Base-by-base conservation (phyloP, 1,140 invertebrate genomes). In the Formica exsecta region DNA sequence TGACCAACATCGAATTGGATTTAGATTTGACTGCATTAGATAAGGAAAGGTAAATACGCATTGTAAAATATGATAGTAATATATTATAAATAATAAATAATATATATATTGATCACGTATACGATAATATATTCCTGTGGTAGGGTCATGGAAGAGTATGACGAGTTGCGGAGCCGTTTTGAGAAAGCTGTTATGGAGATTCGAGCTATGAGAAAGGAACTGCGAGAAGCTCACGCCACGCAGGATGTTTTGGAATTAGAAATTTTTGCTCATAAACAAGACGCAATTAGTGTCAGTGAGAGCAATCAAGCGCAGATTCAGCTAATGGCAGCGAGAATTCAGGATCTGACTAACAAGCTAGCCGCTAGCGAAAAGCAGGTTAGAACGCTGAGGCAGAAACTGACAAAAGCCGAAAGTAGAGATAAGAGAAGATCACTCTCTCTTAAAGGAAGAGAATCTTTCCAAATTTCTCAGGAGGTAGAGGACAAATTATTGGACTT, bases 181-280 rank as follows among this genome's bases (percentile, higher is more conserved):
- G 97, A 98, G 92, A 98, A 97, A 93, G 98, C 98, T 0, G 96
- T 98, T 0, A 96, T 97, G 80, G 98, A 98, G 95, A 98, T 98
- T 22, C 96, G 97, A 87, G 96, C 97, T 4, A 97, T 98, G 96
- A 98, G 98, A 87, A 96, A 97, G 25, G 97, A 98, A 92, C 94
- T 98, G 0, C 96, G 97, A n/a, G 97, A 98, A 89, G 97, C 97
- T 4, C 97, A 98, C 91, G 96, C 96, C 25, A 96, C 97, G 90
- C 97, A 97, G 90, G 98, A 98, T 93, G 97, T 97, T 85, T 93
- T 98, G 8, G 98, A 98, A 93, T 93, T 98, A 36, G 96, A 96
- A 36, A 97, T 97, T 88, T 96, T 97, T 81, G 97, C 97, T 48
- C 95, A 98, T 51, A 96, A 96, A 68, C 97, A 97, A 92, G 97